phyloP scores from a whole-genome alignment of 1,140 invertebrate species.

The Orussus abietinus region DNA sequence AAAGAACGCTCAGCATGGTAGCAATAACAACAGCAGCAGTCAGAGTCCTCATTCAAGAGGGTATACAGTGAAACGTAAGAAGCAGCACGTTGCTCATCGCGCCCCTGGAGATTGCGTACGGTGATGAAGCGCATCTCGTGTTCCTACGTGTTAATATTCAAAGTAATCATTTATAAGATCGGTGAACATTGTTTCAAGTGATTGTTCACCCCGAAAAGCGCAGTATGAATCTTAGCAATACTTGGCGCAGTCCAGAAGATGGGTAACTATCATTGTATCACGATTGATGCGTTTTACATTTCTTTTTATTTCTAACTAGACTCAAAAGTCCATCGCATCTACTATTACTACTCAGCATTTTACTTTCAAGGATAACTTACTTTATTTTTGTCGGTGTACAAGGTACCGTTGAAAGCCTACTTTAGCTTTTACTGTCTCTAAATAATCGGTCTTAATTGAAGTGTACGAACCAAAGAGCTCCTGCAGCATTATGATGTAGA shows the following conservation, averaged over 20 bases:
- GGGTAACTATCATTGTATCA: not conserved
- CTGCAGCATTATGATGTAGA: not conserved
- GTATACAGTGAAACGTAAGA: constrained; percentile 44
- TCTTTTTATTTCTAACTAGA: not conserved
- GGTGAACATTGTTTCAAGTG: too few species aligned
- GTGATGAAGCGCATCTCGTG: constrained; percentile 42
- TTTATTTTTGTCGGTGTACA: not conserved
- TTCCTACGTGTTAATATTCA: constrained; percentile 2
- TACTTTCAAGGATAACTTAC: not conserved
- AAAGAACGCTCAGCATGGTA: constrained; percentile 39
- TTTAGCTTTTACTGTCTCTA: not conserved
- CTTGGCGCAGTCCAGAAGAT: constrained; percentile 1
- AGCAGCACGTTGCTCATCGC: constrained; percentile 38
- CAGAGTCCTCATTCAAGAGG: constrained; percentile 41
- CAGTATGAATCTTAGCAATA: constrained; percentile 9
- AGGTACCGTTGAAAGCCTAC: not conserved
- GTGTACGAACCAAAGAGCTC: not conserved
- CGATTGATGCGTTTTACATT: constrained; percentile 1
- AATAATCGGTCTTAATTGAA: not conserved
- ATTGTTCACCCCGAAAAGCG: too few species aligned
- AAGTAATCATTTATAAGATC: too few species aligned
- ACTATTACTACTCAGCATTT: too few species aligned
- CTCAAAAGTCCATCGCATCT: too few species aligned
- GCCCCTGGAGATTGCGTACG: constrained; percentile 48
- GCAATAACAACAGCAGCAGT: constrained; percentile 32